A percentile compares a stretch with the other conserved stretches of the same genome.
Conservation (phyloP, 2,888 invertebrate genomes). For the Phalangium opilio region DNA sequence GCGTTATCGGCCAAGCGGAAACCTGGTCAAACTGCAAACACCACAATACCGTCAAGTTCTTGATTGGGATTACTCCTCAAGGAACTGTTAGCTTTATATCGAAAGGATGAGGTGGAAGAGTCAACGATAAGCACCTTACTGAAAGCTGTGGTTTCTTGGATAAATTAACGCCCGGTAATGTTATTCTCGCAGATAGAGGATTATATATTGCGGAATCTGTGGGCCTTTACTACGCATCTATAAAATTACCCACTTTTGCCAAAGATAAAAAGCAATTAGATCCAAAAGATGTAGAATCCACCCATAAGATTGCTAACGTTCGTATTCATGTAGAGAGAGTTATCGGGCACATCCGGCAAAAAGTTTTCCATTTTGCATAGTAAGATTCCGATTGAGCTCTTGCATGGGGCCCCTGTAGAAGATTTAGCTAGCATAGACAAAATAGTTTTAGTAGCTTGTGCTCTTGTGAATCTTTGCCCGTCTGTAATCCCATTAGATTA, state of each 20-base stretch:
- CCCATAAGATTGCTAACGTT: constrained; percentile 3
- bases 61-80: constrained; percentile 22
- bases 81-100: constrained; percentile 21
- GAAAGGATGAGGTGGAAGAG: constrained; percentile 21
- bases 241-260: constrained; percentile 17
- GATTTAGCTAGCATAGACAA: too few relatives aligned
- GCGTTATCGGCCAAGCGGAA: constrained; percentile 7
- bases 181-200: constrained; percentile 21
- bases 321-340: constrained; percentile 20
- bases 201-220: constrained; percentile 15
- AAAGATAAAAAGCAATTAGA: too few relatives aligned
- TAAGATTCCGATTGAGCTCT: too few relatives aligned
- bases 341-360: constrained; percentile 10
- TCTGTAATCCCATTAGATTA: background rate
- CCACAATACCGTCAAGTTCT: constrained; percentile 21
- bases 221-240: background rate
- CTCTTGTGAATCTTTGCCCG: background rate
- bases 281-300: background rate
- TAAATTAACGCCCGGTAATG: constrained; percentile 17
- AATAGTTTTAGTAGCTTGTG: too few relatives aligned
- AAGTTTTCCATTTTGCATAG: constrained; percentile 11
- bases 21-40: constrained; percentile 21
- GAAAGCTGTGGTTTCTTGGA: constrained; percentile 16
- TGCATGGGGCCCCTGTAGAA: too few relatives aligned
- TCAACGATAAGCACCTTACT: constrained; percentile 18